A percentile compares a stretch with the other conserved stretches of the same genome.
Evolutionary conservation across 2,113 vertebrate species (phyloP).

Genomic region (Nothoprocta pentlandii): DNA sequence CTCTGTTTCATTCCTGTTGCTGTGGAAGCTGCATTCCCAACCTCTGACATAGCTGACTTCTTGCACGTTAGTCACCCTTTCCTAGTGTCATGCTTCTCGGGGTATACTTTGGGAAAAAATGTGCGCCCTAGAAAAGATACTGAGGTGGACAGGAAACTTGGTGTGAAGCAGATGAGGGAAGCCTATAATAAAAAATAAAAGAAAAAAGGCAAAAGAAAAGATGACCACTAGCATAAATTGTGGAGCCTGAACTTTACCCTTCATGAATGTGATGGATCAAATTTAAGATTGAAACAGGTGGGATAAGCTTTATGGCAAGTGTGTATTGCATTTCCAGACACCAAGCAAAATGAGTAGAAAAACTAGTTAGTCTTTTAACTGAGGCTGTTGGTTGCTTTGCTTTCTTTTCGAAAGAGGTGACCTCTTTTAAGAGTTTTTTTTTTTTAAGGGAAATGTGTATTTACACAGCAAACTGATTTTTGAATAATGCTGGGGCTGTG

Average conservation of each 20-base stretch:
- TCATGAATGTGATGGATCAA: not conserved
- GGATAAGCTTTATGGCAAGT: not conserved
- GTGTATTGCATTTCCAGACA: not conserved
- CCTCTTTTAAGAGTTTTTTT: not conserved
- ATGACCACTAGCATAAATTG: not conserved
- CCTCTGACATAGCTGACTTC: constrained; percentile 48
- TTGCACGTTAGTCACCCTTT: not conserved
- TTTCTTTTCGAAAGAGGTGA: not conserved
- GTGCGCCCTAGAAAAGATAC: not conserved
- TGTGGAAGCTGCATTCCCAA: constrained; percentile 56
- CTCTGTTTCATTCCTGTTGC: constrained; percentile 2
- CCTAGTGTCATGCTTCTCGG: not conserved
- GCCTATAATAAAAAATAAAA: too few species aligned
- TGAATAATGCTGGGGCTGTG: not conserved
- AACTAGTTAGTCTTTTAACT: not conserved
- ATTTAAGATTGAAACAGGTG: not conserved
- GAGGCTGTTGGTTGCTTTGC: not conserved
- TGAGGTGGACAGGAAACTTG: not conserved
- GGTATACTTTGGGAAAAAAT: not conserved
- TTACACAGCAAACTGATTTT: not conserved
- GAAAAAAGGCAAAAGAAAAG: not conserved
- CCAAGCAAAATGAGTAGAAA: not conserved
- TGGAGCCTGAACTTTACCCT: not conserved
- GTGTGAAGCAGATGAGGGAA: not conserved
- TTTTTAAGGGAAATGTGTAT: not conserved